phyloP scores from a whole-genome alignment of 35 echinoderm and acorn worm species.

The Ptychodera flava region DNA sequence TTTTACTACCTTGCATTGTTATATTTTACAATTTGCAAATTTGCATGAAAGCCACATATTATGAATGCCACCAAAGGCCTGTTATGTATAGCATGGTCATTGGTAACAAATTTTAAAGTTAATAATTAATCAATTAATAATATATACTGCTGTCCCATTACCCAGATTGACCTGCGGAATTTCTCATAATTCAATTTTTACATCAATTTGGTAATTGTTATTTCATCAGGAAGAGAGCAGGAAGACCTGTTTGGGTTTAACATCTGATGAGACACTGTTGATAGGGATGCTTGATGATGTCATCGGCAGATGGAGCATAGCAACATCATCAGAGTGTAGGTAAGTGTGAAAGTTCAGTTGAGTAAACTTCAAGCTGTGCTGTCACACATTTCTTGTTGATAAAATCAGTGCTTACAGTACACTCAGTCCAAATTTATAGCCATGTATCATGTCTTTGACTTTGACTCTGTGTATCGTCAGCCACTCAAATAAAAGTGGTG shows the following conservation, averaged over 20 bases:
- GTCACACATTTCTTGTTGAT: not conserved
- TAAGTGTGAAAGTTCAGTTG: not conserved
- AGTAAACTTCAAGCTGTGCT: not conserved
- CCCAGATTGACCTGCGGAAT: no score
- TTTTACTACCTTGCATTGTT: no score
- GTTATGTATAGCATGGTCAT: no score
- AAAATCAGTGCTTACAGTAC: not conserved
- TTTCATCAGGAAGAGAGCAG: slow-evolving; percentile 40
- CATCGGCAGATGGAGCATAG: slow-evolving; percentile 39
- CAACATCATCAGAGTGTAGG: slow-evolving; percentile 43
- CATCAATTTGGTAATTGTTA: not conserved
- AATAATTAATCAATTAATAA: no score
- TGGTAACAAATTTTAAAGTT: no score
- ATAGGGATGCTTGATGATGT: slow-evolving; percentile 56
- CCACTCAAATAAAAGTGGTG: not conserved
- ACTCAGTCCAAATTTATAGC: no score
- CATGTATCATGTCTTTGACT: not conserved
- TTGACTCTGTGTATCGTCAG: not conserved
- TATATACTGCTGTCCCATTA: no score
- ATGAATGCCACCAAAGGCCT: no score
- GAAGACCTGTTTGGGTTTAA: slow-evolving; percentile 33
- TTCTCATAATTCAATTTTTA: no score
- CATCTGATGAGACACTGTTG: slow-evolving; percentile 11
- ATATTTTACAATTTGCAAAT: no score
- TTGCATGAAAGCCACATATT: no score